Conservation (phyloP, 2,113 vertebrate genomes). For the Mesitornis unicolor region DNA sequence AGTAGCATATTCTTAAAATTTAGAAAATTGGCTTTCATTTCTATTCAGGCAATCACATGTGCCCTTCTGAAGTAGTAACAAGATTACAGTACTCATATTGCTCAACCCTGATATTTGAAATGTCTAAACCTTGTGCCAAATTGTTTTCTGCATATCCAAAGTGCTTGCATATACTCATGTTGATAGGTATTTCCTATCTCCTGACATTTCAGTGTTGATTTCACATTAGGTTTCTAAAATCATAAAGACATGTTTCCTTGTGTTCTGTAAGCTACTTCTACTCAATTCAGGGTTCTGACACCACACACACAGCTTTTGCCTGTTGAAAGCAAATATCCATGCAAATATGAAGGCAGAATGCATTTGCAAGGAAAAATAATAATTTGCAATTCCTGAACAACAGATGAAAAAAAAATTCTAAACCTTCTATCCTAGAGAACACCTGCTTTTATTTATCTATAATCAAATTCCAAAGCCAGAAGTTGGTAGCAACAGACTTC, state of each 20-base stretch:
- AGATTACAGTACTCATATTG: background rate
- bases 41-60: background rate
- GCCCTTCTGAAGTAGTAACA: background rate
- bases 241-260: background rate
- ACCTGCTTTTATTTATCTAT: background rate
- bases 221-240: conserved; percentile 3
- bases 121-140: background rate
- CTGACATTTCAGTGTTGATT: background rate
- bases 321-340: background rate
- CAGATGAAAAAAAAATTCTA: background rate
- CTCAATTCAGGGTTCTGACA: background rate
- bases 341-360: background rate
- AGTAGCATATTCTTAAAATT: background rate
- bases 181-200: conserved; percentile 11
- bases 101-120: background rate
- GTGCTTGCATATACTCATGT: background rate
- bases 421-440: background rate
- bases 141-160: background rate
- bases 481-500: background rate
- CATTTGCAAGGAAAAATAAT: background rate
- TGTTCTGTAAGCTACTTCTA: background rate
- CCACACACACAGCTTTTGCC: background rate
- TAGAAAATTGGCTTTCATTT: background rate
- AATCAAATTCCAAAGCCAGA: background rate
- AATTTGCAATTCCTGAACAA: background rate